A percentile compares a stretch with the other conserved stretches of the same genome.
Evolutionary conservation across 2,113 vertebrate genomes (phyloP).

Genomic region (Serilophus lunatus): DNA sequence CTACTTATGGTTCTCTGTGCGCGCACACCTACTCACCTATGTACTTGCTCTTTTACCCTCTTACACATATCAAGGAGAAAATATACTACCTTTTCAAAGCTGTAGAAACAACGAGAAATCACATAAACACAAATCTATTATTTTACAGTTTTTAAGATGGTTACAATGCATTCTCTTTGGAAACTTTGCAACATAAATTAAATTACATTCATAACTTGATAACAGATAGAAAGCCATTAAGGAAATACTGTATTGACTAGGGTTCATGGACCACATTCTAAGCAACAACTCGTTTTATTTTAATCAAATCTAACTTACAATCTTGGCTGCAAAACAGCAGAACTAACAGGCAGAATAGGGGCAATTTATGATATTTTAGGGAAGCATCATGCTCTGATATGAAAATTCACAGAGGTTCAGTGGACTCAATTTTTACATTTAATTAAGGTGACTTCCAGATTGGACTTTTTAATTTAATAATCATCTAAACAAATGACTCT

Average conservation of each 20-base stretch:
- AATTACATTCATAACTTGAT: not conserved
- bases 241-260: not conserved
- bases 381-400: constrained; percentile 13
- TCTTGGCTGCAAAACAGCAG: constrained; percentile 29
- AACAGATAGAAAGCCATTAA: not conserved
- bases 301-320: constrained; percentile 20
- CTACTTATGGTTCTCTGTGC: not conserved
- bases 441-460: constrained; percentile 31
- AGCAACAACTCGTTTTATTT: not conserved
- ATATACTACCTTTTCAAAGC: not conserved
- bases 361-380: constrained; percentile 54
- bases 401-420: constrained; percentile 30
- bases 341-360: constrained; percentile 24
- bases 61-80: not conserved
- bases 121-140: not conserved
- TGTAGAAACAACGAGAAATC: not conserved
- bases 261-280: not conserved
- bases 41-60: not conserved
- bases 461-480: constrained; percentile 41
- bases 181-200: not conserved
- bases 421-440: not conserved
- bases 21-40: not conserved
- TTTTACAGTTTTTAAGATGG: not conserved
- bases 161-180: not conserved
- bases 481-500: constrained; percentile 26